These are phyloP conservation scores for Silurus meridionalis DNA, from an alignment of 2,113 vertebrate genomes.

Conservation along the genomic window DNA sequence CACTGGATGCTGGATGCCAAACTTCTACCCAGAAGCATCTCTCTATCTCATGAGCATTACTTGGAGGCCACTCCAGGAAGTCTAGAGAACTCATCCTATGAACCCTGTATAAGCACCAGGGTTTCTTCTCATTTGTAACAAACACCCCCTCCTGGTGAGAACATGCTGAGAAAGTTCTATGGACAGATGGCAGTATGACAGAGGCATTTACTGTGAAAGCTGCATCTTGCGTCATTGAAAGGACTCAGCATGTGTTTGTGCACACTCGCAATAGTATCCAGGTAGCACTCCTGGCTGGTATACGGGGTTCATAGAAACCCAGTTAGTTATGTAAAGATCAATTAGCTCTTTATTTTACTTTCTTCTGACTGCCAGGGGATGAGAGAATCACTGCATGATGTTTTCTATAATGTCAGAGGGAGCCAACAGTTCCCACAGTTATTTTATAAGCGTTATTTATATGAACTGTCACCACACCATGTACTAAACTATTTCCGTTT, in stretches of 20 bases:
- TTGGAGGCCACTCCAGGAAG: neutral
- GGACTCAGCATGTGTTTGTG: conserved; percentile 1
- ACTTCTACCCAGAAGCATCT: neutral
- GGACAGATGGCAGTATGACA: conserved; percentile 26
- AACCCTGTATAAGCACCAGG: neutral
- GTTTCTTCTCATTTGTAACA: neutral
- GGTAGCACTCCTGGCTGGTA: neutral
- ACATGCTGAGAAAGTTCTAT: conserved; percentile 1
- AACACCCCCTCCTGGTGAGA: neutral
- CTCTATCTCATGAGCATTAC: neutral
- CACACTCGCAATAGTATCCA: neutral
- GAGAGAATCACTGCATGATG: neutral
- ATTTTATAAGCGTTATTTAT: neutral
- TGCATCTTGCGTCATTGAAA: neutral
- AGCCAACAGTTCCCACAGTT: neutral
- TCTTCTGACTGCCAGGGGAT: neutral
- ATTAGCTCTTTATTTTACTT: neutral
- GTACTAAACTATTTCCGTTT: neutral
- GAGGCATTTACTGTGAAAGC: conserved; percentile 10
- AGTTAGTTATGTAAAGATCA: neutral
- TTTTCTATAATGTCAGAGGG: conserved; percentile 11
- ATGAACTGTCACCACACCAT: neutral
- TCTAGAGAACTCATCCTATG: neutral
- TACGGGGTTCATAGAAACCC: neutral
- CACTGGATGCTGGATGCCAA: neutral